Evolutionary conservation across 2,888 invertebrate species (phyloP), one percentile per base, ranked within the genome.

Genomic region (Abrostola tripartita): DNA sequence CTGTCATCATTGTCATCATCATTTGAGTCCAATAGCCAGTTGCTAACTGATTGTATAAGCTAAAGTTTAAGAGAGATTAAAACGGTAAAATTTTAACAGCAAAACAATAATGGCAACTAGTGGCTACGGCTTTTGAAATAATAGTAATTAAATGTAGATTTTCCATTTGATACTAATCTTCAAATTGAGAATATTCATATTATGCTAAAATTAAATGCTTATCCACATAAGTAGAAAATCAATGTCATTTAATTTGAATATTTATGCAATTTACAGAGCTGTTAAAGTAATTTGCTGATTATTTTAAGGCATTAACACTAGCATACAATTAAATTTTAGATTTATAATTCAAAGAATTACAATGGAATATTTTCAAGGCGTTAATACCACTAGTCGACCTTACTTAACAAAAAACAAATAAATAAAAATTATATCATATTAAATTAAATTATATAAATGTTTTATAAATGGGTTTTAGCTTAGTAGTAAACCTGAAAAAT

Each of bases 381-480:
- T 68, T 76, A 78, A 77, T 76, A 78, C 14, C 73, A 42, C 51
- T 9, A 5, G 37, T 54, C 49, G 73, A 38, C 76, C 76, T 78
- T 50, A 60, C 41, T 36, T 36, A 35, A 50, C 44, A 14, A 9
- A 24, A 47, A 24, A 10, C 24, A 9, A 47, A 24, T 47, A 47
- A 24, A n/a, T 47, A 24, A 24, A 2, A 2, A 24, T 24, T 24
- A 24, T 24, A n/a, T n/a, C n/a, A n/a, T n/a, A n/a, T n/a, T n/a
- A n/a, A n/a, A n/a, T n/a, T n/a, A n/a, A n/a, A n/a, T n/a, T n/a
- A n/a, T n/a, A n/a, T n/a, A n/a, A n/a, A n/a, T n/a, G n/a, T n/a
- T n/a, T n/a, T n/a, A n/a, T n/a, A n/a, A n/a, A n/a, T n/a, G n/a
- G n/a, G n/a, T n/a, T n/a, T n/a, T n/a, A n/a, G n/a, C n/a, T n/a